Base-by-base conservation (phyloP, 2,797 vertebrate species). In the Spondyliosoma cantharus region DNA sequence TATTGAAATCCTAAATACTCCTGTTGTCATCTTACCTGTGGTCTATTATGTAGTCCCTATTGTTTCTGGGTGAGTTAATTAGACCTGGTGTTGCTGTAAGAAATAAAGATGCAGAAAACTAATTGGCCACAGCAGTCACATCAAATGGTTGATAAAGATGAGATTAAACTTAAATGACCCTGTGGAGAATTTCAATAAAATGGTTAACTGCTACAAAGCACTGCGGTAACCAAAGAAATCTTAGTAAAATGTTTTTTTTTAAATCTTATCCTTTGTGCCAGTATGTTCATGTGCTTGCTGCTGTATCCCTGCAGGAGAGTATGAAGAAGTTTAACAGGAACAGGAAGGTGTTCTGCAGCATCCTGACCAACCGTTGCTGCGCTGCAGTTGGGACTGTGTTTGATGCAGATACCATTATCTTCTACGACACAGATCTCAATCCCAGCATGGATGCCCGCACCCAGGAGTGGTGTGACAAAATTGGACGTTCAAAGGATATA, bases 391-490 rank as follows among this genome's bases (percentile, higher is more conserved):
- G 97, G 60, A 95, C 94, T 20, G 94, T 97, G 65, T 96, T 97
- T 2, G 96, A 97, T 42, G 97, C 97, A 3, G 96, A 98, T 91
- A 97, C 97, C 0, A 96, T 97, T 48, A 96, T 98, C 64, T 97
- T 98, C 90, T 98, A 97, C 24, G 97, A 98, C 94, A 97, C 96
- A 0, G 97, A 98, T 84, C 94, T 98, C 54, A 97, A 98, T 89
- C 97, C 97, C 59, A 97, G 96, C 89, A 97, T 98, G 95, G 97
- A 98, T 29, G 94, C 95, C 17, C 96, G 95, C 90, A 97, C 96
- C n/a, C 97, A 98, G 89, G 96, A 97, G 75, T 98, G 97, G 96
- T 98, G 97, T 65, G 97, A 98, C 89, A 96, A 95, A 89, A 97
- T 98, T 37, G 96, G 97, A 7, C 96, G 96, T n/a, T 96, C 96